Percentiles rank a stretch among this genome's conserved stretches.
These are phyloP conservation scores for Cephonodes hylas DNA, from an alignment of 2,888 invertebrate genomes.

Conservation along the genomic window DNA sequence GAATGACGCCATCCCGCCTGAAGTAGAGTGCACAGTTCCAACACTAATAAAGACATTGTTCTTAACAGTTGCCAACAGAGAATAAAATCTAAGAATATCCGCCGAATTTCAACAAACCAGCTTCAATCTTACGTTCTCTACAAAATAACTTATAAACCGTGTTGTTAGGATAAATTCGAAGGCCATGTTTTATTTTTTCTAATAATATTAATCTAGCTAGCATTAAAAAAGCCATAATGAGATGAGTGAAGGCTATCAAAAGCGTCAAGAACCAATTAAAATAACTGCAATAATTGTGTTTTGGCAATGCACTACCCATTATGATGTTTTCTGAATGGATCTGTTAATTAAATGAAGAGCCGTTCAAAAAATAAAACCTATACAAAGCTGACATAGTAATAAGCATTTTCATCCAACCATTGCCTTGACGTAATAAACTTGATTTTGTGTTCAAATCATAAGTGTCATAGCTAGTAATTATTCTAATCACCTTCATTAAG, in stretches of 20 bases:
- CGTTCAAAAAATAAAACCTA: background rate
- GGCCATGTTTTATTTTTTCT: too few relatives aligned
- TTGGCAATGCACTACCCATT: background rate
- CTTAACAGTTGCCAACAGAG: background rate
- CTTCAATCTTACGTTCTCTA: too few relatives aligned
- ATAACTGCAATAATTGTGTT: background rate
- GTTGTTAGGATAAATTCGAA: too few relatives aligned
- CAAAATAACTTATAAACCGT: too few relatives aligned
- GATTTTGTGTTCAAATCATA: too few relatives aligned
- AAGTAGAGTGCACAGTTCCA: background rate
- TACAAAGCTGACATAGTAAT: too few relatives aligned
- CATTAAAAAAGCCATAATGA: background rate
- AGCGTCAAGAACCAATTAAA: background rate
- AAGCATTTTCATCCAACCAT: too few relatives aligned
- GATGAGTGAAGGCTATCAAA: background rate
- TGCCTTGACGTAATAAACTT: too few relatives aligned
- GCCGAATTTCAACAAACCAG: too few relatives aligned
- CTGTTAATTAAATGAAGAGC: background rate
- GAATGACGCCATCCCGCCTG: background rate
- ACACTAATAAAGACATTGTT: background rate
- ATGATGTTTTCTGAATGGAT: background rate
- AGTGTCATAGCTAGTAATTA: too few relatives aligned
- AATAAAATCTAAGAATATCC: background rate
- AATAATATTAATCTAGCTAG: background rate
- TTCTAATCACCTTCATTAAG: too few relatives aligned